phyloP scores from a whole-genome alignment of 2,797 vertebrate genomes.

The Gadopsis bispinosus region DNA sequence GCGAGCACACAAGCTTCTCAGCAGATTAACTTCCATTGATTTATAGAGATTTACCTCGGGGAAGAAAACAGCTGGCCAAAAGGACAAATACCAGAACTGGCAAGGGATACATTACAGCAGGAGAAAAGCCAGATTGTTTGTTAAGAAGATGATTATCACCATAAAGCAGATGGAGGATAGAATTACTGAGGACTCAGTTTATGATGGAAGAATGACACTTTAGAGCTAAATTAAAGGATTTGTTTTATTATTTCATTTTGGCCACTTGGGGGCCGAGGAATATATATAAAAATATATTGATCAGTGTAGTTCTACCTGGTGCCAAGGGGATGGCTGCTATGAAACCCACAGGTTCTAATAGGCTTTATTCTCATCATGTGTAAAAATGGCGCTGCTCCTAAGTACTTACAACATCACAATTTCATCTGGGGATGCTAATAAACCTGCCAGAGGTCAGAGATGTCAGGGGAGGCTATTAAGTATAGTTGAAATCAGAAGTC shows the following conservation, averaged over 20 bases:
- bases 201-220: background rate
- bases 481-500: slow-evolving; percentile 44
- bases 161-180: slow-evolving; percentile 26
- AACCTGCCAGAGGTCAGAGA: slow-evolving; percentile 53
- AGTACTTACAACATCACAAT: slow-evolving; percentile 47
- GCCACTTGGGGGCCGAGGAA: background rate
- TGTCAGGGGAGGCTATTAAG: slow-evolving; percentile 53
- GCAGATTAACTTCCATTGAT: slow-evolving; percentile 86
- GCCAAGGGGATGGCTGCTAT: background rate
- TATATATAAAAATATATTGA: background rate
- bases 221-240: too few species aligned
- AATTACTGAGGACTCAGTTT: slow-evolving; percentile 40
- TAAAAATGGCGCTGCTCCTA: slow-evolving; percentile 44
- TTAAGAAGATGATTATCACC: slow-evolving; percentile 62
- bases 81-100: slow-evolving; percentile 77
- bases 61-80: slow-evolving; percentile 84
- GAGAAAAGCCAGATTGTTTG: slow-evolving; percentile 68
- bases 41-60: slow-evolving; percentile 85
- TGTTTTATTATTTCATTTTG: background rate
- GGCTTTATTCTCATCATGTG: slow-evolving; percentile 40
- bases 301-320: background rate
- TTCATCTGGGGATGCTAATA: slow-evolving; percentile 54
- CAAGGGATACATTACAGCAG: slow-evolving; percentile 74
- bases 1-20: slow-evolving; percentile 80
- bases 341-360: slow-evolving; percentile 21